These are phyloP conservation scores for Cenopis cana DNA, from an alignment of 2,888 invertebrate genomes.

Conservation along the genomic window DNA sequence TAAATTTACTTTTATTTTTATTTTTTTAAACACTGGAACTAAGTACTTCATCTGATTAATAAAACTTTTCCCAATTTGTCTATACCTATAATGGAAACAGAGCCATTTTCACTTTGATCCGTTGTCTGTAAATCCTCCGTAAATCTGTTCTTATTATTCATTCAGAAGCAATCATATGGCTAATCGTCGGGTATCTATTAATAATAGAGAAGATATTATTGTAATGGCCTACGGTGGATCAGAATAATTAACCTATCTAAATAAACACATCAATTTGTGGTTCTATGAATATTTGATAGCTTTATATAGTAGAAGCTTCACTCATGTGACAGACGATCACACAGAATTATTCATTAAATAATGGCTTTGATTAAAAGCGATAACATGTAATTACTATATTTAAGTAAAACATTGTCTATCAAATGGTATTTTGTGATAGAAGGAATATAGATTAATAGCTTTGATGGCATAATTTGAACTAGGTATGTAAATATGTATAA, in stretches of 20 bases:
- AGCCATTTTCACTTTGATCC: no score
- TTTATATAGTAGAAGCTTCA: background rate
- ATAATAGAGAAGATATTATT: background rate
- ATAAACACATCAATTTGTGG: slow-evolving; percentile 1
- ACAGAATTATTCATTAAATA: background rate
- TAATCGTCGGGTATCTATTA: background rate
- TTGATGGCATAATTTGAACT: no score
- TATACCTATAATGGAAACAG: no score
- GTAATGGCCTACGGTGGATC: background rate
- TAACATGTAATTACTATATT: background rate
- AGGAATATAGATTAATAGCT: no score
- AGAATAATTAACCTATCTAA: background rate
- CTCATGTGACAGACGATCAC: background rate
- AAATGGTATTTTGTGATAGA: no score
- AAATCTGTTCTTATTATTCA: background rate
- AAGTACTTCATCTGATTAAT: no score
- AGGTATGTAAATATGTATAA: no score
- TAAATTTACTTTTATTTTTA: no score
- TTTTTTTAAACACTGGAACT: no score
- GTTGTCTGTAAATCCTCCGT: background rate
- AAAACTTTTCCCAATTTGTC: no score
- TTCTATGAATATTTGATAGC: background rate
- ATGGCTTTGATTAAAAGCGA: background rate
- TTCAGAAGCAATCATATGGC: no score
- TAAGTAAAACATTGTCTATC: background rate